Evolutionary conservation across 2,797 vertebrate species (phyloP).

Genomic region (Megaceryle alcyon): DNA sequence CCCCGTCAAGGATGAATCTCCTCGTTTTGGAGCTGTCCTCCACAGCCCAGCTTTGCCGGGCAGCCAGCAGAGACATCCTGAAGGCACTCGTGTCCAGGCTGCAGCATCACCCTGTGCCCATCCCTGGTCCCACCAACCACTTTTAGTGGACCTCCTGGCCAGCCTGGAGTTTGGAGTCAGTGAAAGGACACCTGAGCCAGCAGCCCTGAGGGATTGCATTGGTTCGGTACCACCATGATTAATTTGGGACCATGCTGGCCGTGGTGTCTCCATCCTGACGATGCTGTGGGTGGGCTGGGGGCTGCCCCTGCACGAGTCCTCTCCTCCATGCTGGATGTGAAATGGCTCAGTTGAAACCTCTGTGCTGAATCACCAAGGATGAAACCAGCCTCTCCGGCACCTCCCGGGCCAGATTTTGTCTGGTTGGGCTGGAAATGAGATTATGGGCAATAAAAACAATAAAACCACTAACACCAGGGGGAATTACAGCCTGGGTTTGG

Average conservation of each 20-base stretch:
- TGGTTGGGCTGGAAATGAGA: neutral
- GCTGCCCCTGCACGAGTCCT: neutral
- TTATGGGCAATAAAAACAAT: neutral
- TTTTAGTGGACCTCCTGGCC: neutral
- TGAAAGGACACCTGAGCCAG: fast-evolving
- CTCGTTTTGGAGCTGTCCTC: fast-evolving
- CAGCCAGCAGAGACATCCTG: neutral
- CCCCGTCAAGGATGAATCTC: neutral
- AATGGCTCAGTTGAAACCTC: neutral
- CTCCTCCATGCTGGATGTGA: neutral
- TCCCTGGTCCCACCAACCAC: neutral
- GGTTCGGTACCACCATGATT: fast-evolving
- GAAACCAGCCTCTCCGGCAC: neutral
- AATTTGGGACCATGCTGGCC: neutral
- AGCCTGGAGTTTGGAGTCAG: neutral
- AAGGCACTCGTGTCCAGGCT: fast-evolving
- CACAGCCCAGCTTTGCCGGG: fast-evolving
- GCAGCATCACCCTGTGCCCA: fast-evolving
- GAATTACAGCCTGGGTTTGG: neutral
- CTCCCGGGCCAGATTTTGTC: neutral
- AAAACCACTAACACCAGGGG: neutral
- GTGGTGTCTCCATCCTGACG: fast-evolving
- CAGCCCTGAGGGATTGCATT: fast-evolving
- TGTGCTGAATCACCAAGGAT: neutral
- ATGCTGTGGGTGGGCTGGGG: neutral